Base-by-base conservation (phyloP, 1,140 invertebrate genomes). In the Pissodes strobi region DNA sequence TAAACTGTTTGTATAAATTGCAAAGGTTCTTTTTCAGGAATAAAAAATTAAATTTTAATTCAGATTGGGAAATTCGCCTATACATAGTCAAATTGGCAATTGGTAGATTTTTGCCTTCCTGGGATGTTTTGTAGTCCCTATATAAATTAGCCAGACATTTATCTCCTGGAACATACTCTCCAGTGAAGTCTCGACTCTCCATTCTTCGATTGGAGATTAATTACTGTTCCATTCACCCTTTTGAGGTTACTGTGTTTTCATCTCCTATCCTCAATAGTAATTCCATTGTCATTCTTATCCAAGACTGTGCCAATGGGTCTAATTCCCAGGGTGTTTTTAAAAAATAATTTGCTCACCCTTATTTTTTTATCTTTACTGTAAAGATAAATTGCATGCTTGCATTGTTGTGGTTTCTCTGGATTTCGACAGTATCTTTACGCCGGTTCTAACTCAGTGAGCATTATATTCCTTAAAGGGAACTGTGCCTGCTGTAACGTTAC, bases 341-440 rank as follows among this genome's bases (percentile, higher is more conserved):
- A 45, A 18, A 45, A 58, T n/a, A 46, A 46, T 25, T 58, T 43
- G 34, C 13, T 27, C 9, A 23, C 2, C 12, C 39, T n/a, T 22
- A 25, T 34, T 34, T 34, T 34, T 34, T 6, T 15, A 15, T 18
- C 43, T 9, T 22, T 12, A 18, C 3, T 45, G 6, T 9, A 6
- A 18, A 45, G 15, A 45, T 45, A 18, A 18, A 45, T 17, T 45
- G 43, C 43, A 45, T 45, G 15, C 9, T 45, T 45, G 15, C 17
- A 18, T 19, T 45, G 43, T 39, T 25, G n/a, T n/a, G n/a, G n/a
- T n/a, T n/a, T n/a, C n/a, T n/a, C n/a, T n/a, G n/a, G n/a, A n/a
- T n/a, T n/a, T n/a, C n/a, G n/a, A n/a, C n/a, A n/a, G n/a, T n/a
- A n/a, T n/a, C n/a, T n/a, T n/a, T n/a, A n/a, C n/a, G n/a, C n/a